Base-by-base conservation (phyloP, 2,113 vertebrate genomes). In the Sclerurus mexicanus region DNA sequence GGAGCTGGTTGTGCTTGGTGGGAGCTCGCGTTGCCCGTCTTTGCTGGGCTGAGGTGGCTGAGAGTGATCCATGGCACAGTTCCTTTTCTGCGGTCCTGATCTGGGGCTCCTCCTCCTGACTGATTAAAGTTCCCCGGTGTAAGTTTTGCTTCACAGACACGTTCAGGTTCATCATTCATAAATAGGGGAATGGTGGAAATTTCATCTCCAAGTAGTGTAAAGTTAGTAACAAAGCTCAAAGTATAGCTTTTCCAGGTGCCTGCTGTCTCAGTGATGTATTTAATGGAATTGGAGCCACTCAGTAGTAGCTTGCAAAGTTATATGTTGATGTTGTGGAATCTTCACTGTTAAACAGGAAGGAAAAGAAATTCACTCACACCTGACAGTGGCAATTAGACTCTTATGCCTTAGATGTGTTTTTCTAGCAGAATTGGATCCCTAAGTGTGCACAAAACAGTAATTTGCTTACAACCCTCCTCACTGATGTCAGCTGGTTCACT, bases 1-100 rank as follows among this genome's bases (percentile, higher is more conserved):
- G 14, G 13, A 44, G 7, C 33, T 1, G 17, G 10, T 0, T 50
- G 10, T 22, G 24, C 42, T 47, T 14, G 7, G 2, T 0, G n/a
- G 27, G 7, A 67, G 14, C 7, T 58, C 72, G 14, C 10, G 60
- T 44, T 39, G 21, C 7, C 5, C 0, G 0, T 22, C 23, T 11
- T 16, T 3, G 3, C 10, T 33, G 46, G 8, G 8, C 6, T 18
- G 35, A 6, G 56, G 39, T 12, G 46, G 6, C 52, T n/a, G 6
- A 5, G 25, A 53, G 50, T 23, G 14, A 13, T 35, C 31, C 33
- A 1, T 2, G 4, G 4, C 31, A 12, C 42, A 3, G 7, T 35
- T 76, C 40, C 23, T 55, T 55, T 53, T n/a, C 1, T 0, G 22
- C 11, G 50, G 6, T 19, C 42, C 35, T 23, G 14, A 4, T 59